Percentiles rank a stretch among this genome's conserved stretches.
phyloP scores from a whole-genome alignment of 2,113 vertebrate genomes.

The Elgaria multicarinata region DNA sequence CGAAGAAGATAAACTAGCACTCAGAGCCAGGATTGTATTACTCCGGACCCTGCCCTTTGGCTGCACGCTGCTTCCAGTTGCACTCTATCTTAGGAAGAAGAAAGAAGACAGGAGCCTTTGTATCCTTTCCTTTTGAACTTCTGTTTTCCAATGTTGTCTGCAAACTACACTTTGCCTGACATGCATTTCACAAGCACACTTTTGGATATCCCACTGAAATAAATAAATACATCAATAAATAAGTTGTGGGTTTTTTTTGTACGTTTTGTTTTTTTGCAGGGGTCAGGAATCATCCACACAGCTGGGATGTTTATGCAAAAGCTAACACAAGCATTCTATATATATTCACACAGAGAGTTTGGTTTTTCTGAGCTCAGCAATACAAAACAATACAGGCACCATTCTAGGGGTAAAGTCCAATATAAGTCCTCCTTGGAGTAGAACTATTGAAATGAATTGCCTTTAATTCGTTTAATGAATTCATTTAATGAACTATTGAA shows the following conservation, averaged over 20 bases:
- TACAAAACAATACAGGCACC: constrained; percentile 31
- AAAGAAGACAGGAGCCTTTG: constrained; percentile 59
- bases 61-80: constrained; percentile 82
- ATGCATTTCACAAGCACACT: constrained; percentile 58
- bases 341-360: too few relatives aligned
- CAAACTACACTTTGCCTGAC: constrained; percentile 42
- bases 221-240: not conserved
- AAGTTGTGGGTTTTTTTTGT: too few relatives aligned
- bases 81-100: constrained; percentile 73
- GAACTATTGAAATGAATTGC: too few relatives aligned
- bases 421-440: too few relatives aligned
- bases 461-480: too few relatives aligned
- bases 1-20: constrained; percentile 81
- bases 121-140: constrained; percentile 62
- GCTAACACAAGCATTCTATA: constrained; percentile 45
- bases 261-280: not conserved
- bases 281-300: constrained; percentile 26
- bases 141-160: constrained; percentile 66
- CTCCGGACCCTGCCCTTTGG: constrained; percentile 83
- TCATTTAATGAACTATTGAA: too few relatives aligned
- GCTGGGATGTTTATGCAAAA: constrained; percentile 43
- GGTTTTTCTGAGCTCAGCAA: constrained; percentile 28
- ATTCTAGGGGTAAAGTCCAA: constrained; percentile 15
- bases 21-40: constrained; percentile 83
- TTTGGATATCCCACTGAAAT: constrained; percentile 31